Base-by-base conservation (phyloP, 2,113 vertebrate genomes). In the Neogobius melanostomus region DNA sequence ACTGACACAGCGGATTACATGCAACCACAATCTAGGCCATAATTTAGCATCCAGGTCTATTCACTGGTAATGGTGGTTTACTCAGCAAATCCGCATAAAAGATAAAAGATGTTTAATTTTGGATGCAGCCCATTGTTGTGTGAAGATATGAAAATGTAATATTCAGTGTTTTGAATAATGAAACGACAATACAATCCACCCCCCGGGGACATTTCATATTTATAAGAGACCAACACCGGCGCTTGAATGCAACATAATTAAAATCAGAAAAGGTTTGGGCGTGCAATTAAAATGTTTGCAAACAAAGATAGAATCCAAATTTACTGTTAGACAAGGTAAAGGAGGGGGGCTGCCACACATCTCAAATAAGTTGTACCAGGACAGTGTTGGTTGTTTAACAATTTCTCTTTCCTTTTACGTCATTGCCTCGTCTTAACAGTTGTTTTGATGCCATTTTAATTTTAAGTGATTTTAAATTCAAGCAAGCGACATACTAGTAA, bases 171-270 rank as follows among this genome's bases (percentile, higher is more conserved):
- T 68, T 7, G 16, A 71, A 76, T 83, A 84, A 87, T 87, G 71
- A 82, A 87, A 81, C 42, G n/a, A 70, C 64, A 78, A 81, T 74
- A 71, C 72, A 62, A 75, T 77, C 57, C 36, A n/a, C 68, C 16
- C 85, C 80, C 79, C 50, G 68, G 87, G 78, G 87, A 87, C 86
- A 89, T 91, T 83, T 82, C 61, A 66, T 72, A 71, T 89, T 82
- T 82, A 84, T 84, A 84, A 80, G 70, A 75, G 72, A 71, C 75
- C 70, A 48, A 69, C 47, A 72, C 54, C 21, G 21, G 44, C 36
- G 53, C 44, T 54, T n/a, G 57, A 72, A 64, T 70, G 66, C 28
- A 0, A 74, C 59, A 61, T 85, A 81, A 88, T 90, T 82, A 83
- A 75, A 79, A 72, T 82, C 36, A 63, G 72, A 49, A 80, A 64